phyloP scores from a whole-genome alignment of 2,888 invertebrate species.

The Formica aserva region DNA sequence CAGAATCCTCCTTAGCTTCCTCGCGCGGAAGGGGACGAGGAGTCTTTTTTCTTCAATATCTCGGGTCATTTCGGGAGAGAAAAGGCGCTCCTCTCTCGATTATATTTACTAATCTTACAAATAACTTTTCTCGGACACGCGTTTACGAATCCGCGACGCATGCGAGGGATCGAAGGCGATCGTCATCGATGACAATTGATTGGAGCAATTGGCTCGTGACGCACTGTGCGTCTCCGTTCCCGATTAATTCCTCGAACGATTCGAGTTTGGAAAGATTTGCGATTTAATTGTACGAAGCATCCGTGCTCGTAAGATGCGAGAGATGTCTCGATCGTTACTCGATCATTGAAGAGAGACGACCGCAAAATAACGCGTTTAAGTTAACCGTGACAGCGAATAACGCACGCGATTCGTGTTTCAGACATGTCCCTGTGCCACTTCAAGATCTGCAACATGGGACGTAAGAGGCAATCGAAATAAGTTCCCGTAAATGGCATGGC shows the following conservation, averaged over 20 bases:
- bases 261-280: neutral
- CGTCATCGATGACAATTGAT: slow-evolving; percentile 33
- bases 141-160: neutral
- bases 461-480: slow-evolving; percentile 86
- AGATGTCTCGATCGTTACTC: neutral
- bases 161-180: slow-evolving; percentile 1
- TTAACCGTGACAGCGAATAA: slow-evolving; percentile 10
- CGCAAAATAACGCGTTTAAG: neutral
- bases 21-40: neutral
- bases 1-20: neutral
- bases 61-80: neutral
- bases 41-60: neutral
- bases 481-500: neutral
- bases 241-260: slow-evolving; percentile 23
- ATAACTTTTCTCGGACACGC: neutral
- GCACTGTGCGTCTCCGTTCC: neutral
- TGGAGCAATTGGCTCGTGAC: slow-evolving; percentile 44
- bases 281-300: neutral
- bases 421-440: slow-evolving; percentile 90
- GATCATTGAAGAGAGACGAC: neutral
- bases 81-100: neutral
- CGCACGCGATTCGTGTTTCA: slow-evolving; percentile 82
- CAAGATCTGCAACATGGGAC: slow-evolving; percentile 91
- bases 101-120: neutral
- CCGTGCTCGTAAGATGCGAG: neutral